These are phyloP conservation scores for Hycleus phaleratus DNA, from an alignment of 1,140 invertebrate genomes.

Conservation along the genomic window DNA sequence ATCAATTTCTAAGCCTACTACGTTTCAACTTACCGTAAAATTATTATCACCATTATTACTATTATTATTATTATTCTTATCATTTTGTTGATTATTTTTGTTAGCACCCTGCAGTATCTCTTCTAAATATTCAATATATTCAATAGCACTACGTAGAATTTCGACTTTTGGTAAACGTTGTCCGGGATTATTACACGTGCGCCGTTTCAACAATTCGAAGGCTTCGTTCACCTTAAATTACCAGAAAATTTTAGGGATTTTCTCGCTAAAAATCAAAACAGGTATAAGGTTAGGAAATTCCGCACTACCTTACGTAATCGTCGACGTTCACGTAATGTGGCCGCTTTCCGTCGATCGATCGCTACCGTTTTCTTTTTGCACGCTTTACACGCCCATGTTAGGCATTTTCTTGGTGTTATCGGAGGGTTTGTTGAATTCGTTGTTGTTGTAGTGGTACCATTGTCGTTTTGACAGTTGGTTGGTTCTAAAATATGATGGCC, in stretches of 20 bases:
- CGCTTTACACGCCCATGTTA: conserved; percentile 93
- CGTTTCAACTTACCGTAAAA: too few relatives aligned
- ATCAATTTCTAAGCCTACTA: too few relatives aligned
- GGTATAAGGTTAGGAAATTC: background rate
- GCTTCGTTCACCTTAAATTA: conserved; percentile 87
- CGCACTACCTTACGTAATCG: conserved; percentile 75
- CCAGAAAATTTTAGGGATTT: conserved; percentile 2
- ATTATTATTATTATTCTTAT: too few relatives aligned
- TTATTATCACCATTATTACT: too few relatives aligned
- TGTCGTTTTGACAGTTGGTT: conserved; percentile 29
- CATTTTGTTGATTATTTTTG: background rate
- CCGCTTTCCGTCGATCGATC: conserved; percentile 91
- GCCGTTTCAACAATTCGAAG: conserved; percentile 86
- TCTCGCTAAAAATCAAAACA: background rate
- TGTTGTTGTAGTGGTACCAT: conserved; percentile 30
- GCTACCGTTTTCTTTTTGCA: conserved; percentile 92
- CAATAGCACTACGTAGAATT: conserved; percentile 93
- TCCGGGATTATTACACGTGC: conserved; percentile 90
- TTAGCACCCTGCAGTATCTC: conserved; percentile 58
- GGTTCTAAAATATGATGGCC: conserved; percentile 48
- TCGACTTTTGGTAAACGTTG: conserved; percentile 95
- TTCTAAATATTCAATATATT: conserved; percentile 94
- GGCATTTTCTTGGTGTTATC: conserved; percentile 58
- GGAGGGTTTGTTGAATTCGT: too few relatives aligned
- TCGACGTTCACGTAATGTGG: conserved; percentile 86